Conservation (phyloP, 2,888 invertebrate genomes). For the Aspidiotus rigidus region DNA sequence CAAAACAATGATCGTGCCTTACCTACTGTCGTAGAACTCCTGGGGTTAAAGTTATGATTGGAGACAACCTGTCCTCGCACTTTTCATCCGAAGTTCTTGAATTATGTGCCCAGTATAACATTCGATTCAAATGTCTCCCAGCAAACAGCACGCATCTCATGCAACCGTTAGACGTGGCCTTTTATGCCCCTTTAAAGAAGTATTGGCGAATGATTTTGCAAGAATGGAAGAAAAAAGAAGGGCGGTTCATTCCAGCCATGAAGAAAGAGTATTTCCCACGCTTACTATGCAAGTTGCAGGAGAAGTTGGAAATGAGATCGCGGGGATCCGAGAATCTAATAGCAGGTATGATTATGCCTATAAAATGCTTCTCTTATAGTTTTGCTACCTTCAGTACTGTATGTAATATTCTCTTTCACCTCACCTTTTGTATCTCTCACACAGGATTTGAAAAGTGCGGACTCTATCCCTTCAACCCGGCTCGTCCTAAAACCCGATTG, state of each 20-base stretch:
- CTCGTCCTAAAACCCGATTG: too few species aligned
- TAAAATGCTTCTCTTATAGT: too few species aligned
- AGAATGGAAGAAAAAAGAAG: neutral
- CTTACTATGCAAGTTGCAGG: neutral
- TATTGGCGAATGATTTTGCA: too few species aligned
- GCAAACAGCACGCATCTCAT: neutral
- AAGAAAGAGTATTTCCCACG: neutral
- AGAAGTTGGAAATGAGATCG: neutral
- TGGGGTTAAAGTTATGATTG: neutral
- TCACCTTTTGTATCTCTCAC: too few species aligned
- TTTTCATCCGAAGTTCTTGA: neutral
- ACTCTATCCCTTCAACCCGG: too few species aligned
- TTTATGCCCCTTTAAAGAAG: slow-evolving; percentile 3
- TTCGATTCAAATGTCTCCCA: neutral
- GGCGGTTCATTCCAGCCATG: neutral
- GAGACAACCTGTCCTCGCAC: slow-evolving; percentile 9
- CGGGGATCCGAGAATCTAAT: neutral
- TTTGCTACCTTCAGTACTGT: too few species aligned
- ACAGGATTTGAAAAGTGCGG: too few species aligned
- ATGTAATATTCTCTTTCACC: too few species aligned
- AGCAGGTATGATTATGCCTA: neutral
- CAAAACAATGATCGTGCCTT: neutral
- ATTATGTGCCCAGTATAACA: neutral
- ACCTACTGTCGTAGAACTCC: neutral
- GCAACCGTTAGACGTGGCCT: slow-evolving; percentile 1